Evolutionary conservation across 2,797 vertebrate genomes (phyloP), one percentile per base, ranked within the genome.

Genomic region (Lutra lutra): DNA sequence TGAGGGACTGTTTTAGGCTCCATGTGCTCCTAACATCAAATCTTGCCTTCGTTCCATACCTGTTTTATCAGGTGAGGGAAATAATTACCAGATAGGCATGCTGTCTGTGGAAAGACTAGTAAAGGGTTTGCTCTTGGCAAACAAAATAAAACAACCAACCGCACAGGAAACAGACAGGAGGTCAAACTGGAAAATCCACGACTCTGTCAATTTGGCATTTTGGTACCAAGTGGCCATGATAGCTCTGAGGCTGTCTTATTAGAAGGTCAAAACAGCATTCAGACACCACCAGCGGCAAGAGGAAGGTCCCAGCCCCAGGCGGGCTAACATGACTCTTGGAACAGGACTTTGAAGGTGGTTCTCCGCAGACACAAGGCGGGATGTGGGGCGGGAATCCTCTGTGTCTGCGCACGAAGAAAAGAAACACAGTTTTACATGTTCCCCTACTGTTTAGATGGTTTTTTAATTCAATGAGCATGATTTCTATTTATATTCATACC

Each of bases 61-160:
- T 51, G 5, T 56, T 83, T 78, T 79, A n/a, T 77, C 80, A 64
- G 58, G 43, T 79, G 12, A 87, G 51, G 51, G 88, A 73, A 40
- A 72, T 78, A 56, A 46, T 46, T 46, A 35, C 20, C 48, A 18
- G 25, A n/a, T 27, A 85, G n/a, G 75, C 40, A n/a, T 27, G 51
- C 6, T n/a, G 60, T 56, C 79, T 20, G 35, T n/a, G 38, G 46
- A 27, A n/a, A 86, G 73, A 64, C 46, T 18, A 64, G 43, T 68
- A 32, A 92, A 80, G 62, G 78, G 23, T 92, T 80, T 96, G 77
- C n/a, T 75, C 68, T 80, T 72, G 73, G 86, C 79, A 85, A 93
- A 78, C 35, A 79, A 83, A 94, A 93, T 7, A 29, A 60, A 86
- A 73, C 15, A 83, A 70, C 62, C 64, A 95, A 60, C 68, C 1